These are phyloP conservation scores for Rosalia funebris DNA, from an alignment of 2,888 invertebrate species.

Conservation along the genomic window DNA sequence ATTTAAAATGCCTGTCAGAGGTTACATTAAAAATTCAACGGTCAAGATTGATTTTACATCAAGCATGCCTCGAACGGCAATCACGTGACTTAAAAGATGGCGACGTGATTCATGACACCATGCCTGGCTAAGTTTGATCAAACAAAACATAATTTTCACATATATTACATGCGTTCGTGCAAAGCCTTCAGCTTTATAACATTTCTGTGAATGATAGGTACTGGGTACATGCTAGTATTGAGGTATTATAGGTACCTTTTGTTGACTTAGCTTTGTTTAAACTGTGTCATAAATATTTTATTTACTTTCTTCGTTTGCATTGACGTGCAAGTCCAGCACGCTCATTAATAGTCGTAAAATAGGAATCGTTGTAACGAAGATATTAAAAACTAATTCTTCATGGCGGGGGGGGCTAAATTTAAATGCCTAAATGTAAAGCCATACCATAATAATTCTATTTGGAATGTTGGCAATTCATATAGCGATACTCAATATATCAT, in stretches of 20 bases:
- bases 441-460: no score
- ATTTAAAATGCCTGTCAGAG: constrained; percentile 27
- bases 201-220: constrained; percentile 23
- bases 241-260: neutral
- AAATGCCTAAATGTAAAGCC: no score
- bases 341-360: constrained; percentile 7
- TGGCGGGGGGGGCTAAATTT: no score
- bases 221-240: constrained; percentile 3
- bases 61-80: constrained; percentile 32
- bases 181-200: constrained; percentile 4
- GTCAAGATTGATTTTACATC: constrained; percentile 54
- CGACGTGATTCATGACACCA: constrained; percentile 31
- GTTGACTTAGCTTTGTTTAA: constrained; percentile 24
- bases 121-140: constrained; percentile 20
- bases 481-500: no score
- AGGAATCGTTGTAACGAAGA: no score
- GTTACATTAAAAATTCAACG: constrained; percentile 51
- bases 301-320: constrained; percentile 7
- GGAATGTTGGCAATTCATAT: no score
- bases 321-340: neutral
- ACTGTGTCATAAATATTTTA: constrained; percentile 20
- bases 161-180: constrained; percentile 16
- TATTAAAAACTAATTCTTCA: no score
- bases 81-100: constrained; percentile 32
- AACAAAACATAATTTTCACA: constrained; percentile 23